Evolutionary conservation across 2,113 vertebrate genomes (phyloP), one percentile per base, ranked within the genome.

Genomic region (Pardalotus punctatus): DNA sequence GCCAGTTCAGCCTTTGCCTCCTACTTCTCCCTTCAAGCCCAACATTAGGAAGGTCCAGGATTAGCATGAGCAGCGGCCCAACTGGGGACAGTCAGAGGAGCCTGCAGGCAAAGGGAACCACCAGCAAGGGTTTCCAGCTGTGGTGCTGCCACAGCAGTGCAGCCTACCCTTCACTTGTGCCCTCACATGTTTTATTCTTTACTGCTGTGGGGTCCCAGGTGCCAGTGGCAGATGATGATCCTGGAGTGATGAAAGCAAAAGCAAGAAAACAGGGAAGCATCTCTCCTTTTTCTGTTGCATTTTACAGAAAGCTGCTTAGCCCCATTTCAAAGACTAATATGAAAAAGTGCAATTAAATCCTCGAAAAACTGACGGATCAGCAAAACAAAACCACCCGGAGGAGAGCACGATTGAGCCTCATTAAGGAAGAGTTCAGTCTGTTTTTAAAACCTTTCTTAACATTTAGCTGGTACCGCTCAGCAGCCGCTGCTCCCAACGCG

Each of bases 401-500:
- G 97, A 98, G 97, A 97, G 96, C 94, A 97, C 96, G 82, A 97
- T 95, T 94, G 96, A 97, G 98, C 97, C 97, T 98, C 97, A 98
- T 98, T 98, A 97, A 97, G 97, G 93, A 97, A 97, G 97, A 98
- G 98, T 98, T 98, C 97, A 97, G 97, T 94, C 97, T 97, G 97
- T 98, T 98, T 98, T 97, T 96, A 98, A 98, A 98, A 96, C 97
- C 97, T 97, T 98, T 98, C 97, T 98, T 97, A 98, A 97, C 98
- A 98, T 97, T 97, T 97, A 98, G 97, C 98, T 96, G 95, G 98
- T 97, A 96, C 96, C 91, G 94, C 97, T 98, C 97, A 97, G 97
- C 96, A 97, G 96, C 84, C 86, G 65, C 92, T 47, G 76, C 86
- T 97, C 97, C 98, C 96, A 97, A 91, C 8, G 96, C 82, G 94